These are phyloP conservation scores for Scomber scombrus DNA, from an alignment of 2,113 vertebrate species.

Conservation along the genomic window DNA sequence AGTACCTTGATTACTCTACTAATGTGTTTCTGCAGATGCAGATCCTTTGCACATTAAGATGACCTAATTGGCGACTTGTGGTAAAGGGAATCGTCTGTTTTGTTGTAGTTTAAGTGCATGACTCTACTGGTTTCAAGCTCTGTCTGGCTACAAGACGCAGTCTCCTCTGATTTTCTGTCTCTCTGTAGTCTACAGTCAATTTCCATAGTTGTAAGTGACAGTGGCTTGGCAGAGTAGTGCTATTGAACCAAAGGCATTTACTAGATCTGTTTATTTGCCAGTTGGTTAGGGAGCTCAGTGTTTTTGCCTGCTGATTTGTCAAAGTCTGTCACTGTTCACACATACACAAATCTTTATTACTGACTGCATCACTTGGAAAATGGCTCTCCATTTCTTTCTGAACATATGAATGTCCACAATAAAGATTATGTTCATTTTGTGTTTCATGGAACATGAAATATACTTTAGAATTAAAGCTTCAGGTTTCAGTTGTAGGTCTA, in stretches of 20 bases:
- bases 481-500: slow-evolving; percentile 13
- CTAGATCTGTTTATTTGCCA: slow-evolving; percentile 43
- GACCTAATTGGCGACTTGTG: slow-evolving; percentile 52
- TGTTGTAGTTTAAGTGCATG: slow-evolving; percentile 23
- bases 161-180: slow-evolving; percentile 49
- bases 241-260: slow-evolving; percentile 43
- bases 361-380: slow-evolving; percentile 9
- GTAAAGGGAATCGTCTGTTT: slow-evolving; percentile 32
- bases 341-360: slow-evolving; percentile 9
- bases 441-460: slow-evolving; percentile 1
- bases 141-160: slow-evolving; percentile 37
- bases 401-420: neutral
- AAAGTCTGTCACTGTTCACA: slow-evolving; percentile 22
- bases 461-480: slow-evolving; percentile 19
- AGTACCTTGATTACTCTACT: slow-evolving; percentile 55
- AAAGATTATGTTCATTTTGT: slow-evolving; percentile 24
- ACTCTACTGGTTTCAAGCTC: slow-evolving; percentile 36
- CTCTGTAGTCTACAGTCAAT: slow-evolving; percentile 36
- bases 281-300: slow-evolving; percentile 8
- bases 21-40: slow-evolving; percentile 57
- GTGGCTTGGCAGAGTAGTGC: slow-evolving; percentile 29
- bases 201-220: slow-evolving; percentile 51
- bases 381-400: neutral
- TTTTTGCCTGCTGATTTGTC: slow-evolving; percentile 33
- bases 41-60: slow-evolving; percentile 35